A percentile compares a stretch with the other conserved stretches of the same genome.
These are phyloP conservation scores for Mamestra configurata DNA, from an alignment of 1,140 invertebrate species.

Conservation along the genomic window DNA sequence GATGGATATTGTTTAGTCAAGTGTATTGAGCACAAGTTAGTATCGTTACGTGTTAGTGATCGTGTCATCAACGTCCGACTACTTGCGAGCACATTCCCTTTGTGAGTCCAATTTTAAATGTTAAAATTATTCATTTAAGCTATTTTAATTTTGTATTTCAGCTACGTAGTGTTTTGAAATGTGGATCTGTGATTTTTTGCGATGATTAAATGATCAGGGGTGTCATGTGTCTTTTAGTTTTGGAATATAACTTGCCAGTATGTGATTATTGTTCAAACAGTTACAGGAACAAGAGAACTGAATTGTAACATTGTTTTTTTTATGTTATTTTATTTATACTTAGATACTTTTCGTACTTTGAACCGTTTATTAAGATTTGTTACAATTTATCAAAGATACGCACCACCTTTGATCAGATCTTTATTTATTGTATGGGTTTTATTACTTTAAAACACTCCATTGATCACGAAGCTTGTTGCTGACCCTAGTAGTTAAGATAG, in stretches of 20 bases:
- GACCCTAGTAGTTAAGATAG: slow-evolving; percentile 49
- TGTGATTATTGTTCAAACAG: neutral
- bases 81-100: slow-evolving; percentile 28
- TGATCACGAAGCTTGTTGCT: slow-evolving; percentile 44
- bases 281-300: too few relatives aligned
- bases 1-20: slow-evolving; percentile 29
- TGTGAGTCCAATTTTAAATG: slow-evolving; percentile 19
- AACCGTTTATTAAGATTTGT: neutral
- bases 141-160: slow-evolving; percentile 31
- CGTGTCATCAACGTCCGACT: slow-evolving; percentile 16
- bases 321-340: too few relatives aligned
- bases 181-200: slow-evolving; percentile 45
- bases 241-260: neutral
- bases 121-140: slow-evolving; percentile 14
- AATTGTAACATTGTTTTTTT: too few relatives aligned
- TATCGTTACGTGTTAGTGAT: slow-evolving; percentile 60
- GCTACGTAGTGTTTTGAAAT: slow-evolving; percentile 22
- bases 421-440: slow-evolving; percentile 34
- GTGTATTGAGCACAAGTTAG: slow-evolving; percentile 66
- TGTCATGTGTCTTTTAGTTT: neutral
- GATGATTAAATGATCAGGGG: slow-evolving; percentile 38
- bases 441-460: slow-evolving; percentile 43
- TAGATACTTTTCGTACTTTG: too few relatives aligned
- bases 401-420: slow-evolving; percentile 23
- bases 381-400: neutral